Percentiles rank a stretch among this genome's conserved stretches.
These are phyloP conservation scores for Fopius arisanus DNA, from an alignment of 1,140 invertebrate species.

Conservation along the genomic window DNA sequence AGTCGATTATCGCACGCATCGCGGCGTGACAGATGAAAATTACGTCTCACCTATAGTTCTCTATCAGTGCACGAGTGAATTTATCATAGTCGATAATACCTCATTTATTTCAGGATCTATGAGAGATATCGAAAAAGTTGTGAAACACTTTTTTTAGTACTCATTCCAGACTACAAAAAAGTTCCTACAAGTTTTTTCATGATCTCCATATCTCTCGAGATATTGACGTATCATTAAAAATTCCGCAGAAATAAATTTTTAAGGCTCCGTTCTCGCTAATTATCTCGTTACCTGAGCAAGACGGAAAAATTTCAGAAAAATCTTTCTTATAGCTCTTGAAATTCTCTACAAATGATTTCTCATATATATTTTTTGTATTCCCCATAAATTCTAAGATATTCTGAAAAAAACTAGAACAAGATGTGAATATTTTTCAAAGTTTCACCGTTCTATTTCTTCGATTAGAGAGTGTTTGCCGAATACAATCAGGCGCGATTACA, in stretches of 20 bases:
- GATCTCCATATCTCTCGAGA: too few species aligned
- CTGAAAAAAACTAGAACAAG: not conserved
- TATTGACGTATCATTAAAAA: too few species aligned
- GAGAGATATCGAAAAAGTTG: not conserved
- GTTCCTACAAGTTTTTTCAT: too few species aligned
- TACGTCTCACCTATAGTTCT: too few species aligned
- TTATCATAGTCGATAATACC: too few species aligned
- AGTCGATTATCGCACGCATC: constrained; percentile 44
- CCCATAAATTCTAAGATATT: not conserved
- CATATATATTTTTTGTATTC: not conserved
- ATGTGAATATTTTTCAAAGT: not conserved
- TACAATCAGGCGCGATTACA: not conserved
- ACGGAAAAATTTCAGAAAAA: too few species aligned
- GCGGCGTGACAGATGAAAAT: constrained; percentile 6
- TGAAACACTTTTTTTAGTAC: too few species aligned
- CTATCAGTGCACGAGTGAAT: too few species aligned
- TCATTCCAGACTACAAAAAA: too few species aligned
- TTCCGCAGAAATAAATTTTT: too few species aligned
- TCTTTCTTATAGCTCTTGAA: not conserved
- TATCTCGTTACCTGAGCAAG: too few species aligned
- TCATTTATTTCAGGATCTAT: not conserved
- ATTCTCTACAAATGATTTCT: not conserved
- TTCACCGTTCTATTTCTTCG: not conserved
- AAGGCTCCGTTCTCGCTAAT: too few species aligned
- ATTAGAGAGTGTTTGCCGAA: not conserved